Base-by-base conservation (phyloP, 2,797 vertebrate species). In the Danio choprae region DNA sequence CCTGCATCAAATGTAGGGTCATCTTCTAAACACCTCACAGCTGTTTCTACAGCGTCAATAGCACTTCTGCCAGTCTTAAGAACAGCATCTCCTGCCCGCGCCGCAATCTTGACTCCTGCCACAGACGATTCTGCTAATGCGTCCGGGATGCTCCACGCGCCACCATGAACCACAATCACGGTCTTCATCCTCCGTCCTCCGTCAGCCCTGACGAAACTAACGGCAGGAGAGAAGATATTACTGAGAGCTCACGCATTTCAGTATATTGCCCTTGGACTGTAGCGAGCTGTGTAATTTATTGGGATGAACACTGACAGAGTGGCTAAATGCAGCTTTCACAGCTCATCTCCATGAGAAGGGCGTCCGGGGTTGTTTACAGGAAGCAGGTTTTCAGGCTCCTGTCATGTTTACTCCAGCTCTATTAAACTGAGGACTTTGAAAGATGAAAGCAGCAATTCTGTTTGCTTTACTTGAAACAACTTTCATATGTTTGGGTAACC, bases 101-200 rank as follows among this genome's bases (percentile, higher is more conserved):
- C 92, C 16, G 93, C 93, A 20, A 65, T 74, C 84, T 93, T 94
- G 1, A 95, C 93, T 67, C 94, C 95, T 8, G 80, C 85, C 38
- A 92, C 84, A 20, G 86, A 92, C 18, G 77, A 87, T 58, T 90
- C 55, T 20, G 89, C 88, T 82, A 92, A 81, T 7, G 87, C 53
- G 41, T 94, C 90, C 0, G 94, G 93, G 58, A 95, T 92, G 74
- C 93, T 89, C 93, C 94, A 94, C 0, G 94, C 94, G 0, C 95
- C 93, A 0, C 95, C 95, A 9, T 95, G 95, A 59, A 95, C 94
- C 0, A 95, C 92, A 12, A 96, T 38, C 6, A 95, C 91, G 13
- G 89, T 86, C 74, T 92, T 89, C 90, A 91, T 93, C 8, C 81
- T 86, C 55, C 20, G 1, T 36, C 48, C 80, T 74, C 58, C 56